Conservation (phyloP, 2,888 invertebrate genomes). For the Cartodere bifasciata region DNA sequence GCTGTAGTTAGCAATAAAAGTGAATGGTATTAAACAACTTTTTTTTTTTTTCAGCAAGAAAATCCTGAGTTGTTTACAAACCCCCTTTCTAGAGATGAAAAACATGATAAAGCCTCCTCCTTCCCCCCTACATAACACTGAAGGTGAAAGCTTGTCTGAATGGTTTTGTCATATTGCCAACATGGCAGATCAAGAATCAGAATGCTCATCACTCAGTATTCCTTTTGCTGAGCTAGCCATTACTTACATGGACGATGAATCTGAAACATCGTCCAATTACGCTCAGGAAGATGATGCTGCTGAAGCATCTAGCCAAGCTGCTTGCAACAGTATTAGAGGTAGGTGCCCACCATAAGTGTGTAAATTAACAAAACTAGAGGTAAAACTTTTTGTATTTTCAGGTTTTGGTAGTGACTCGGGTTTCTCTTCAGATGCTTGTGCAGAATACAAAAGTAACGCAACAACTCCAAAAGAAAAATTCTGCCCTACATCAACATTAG, state of each 20-base stretch:
- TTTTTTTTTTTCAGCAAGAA: conserved; percentile 35
- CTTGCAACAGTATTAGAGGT: conserved; percentile 29
- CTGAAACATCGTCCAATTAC: conserved; percentile 27
- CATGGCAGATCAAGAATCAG: conserved; percentile 23
- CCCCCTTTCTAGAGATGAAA: conserved; percentile 42
- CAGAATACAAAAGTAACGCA: conserved; percentile 33
- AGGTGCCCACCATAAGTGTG: conserved; percentile 9
- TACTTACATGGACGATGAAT: conserved; percentile 33
- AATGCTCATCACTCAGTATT: conserved; percentile 33
- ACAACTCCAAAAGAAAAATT: conserved; percentile 34
- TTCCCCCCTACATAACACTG: conserved; percentile 30
- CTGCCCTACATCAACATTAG: conserved; percentile 24
- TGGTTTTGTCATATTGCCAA: conserved; percentile 31
- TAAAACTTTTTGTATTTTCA: conserved; percentile 12
- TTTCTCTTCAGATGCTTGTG: conserved; percentile 39
- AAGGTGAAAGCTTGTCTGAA: conserved; percentile 33
- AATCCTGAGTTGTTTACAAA: conserved; percentile 45
- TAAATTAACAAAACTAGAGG: neutral
- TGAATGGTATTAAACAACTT: no score
- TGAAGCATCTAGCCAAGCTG: conserved; percentile 24
- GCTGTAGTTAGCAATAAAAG: no score
- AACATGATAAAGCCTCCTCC: conserved; percentile 42
- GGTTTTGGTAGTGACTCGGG: conserved; percentile 39
- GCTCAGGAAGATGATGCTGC: conserved; percentile 17
- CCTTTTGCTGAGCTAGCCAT: conserved; percentile 34